phyloP scores from a whole-genome alignment of 2,113 vertebrate species.

The Callionymus lyra region DNA sequence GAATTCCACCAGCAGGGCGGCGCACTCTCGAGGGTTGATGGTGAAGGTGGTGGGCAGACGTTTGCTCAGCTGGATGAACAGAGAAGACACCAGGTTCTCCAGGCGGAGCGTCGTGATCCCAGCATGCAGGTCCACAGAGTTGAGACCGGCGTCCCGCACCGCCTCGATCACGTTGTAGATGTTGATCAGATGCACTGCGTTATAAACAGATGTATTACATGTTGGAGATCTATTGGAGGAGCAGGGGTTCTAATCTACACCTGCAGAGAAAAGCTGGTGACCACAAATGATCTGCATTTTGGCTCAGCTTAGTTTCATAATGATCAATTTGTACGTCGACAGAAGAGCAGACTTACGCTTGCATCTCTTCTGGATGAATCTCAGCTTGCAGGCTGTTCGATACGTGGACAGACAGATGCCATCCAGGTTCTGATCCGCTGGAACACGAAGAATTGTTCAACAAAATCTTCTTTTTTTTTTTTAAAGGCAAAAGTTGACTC shows the following conservation, averaged over 20 bases:
- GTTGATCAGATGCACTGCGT: constrained; percentile 85
- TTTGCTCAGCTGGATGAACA: constrained; percentile 91
- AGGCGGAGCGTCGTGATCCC: constrained; percentile 79
- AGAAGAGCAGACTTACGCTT: constrained; percentile 75
- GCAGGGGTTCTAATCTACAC: too few relatives aligned
- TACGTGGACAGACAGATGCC: constrained; percentile 88
- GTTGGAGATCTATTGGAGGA: too few relatives aligned
- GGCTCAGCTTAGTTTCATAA: too few relatives aligned
- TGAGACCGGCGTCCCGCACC: constrained; percentile 87
- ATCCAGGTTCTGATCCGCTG: constrained; percentile 88
- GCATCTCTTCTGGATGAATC: constrained; percentile 90
- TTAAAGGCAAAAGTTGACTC: constrained; percentile 50
- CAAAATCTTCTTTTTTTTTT: background rate
- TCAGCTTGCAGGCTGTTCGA: constrained; percentile 88
- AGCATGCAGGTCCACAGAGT: constrained; percentile 73
- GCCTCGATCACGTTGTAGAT: constrained; percentile 96
- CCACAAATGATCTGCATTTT: too few relatives aligned
- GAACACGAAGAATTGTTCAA: constrained; percentile 3
- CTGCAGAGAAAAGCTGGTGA: too few relatives aligned
- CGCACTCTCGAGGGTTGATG: constrained; percentile 80
- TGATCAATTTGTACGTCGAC: background rate
- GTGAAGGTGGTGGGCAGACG: constrained; percentile 86
- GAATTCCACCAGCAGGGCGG: constrained; percentile 82
- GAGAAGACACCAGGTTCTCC: constrained; percentile 84
- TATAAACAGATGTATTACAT: background rate